Conservation (phyloP, 1,140 invertebrate species). For the Cyclina sinensis region DNA sequence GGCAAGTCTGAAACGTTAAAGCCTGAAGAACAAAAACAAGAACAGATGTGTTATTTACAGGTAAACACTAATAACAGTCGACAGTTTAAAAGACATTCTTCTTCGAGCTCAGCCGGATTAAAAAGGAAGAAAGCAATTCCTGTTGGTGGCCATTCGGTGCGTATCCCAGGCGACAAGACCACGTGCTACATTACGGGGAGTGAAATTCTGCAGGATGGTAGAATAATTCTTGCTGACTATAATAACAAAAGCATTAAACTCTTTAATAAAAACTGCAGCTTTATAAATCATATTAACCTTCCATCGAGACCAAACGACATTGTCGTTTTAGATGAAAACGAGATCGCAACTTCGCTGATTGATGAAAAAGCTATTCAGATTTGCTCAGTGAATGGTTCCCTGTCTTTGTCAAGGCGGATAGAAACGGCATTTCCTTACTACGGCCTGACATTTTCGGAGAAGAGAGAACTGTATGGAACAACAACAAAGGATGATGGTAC, state of each 20-base stretch:
- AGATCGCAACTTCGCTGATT: constrained; percentile 28
- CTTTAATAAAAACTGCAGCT: constrained; percentile 16
- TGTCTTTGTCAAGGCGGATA: constrained; percentile 1
- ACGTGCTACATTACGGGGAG: constrained; percentile 34
- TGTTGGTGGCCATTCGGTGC: constrained; percentile 37
- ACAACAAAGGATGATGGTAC: neutral
- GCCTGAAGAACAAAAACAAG: neutral
- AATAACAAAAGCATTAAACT: constrained; percentile 49
- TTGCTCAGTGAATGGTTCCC: neutral
- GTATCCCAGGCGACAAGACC: constrained; percentile 37
- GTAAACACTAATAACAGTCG: neutral
- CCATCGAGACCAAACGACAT: constrained; percentile 35
- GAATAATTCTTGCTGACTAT: constrained; percentile 34
- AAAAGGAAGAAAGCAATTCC: constrained; percentile 42
- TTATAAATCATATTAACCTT: neutral
- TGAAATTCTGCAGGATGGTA: constrained; percentile 22
- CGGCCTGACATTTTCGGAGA: neutral
- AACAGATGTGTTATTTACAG: neutral
- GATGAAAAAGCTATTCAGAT: constrained; percentile 39
- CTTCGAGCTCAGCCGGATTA: neutral
- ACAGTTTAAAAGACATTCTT: neutral
- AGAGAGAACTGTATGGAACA: neutral
- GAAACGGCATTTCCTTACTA: neutral
- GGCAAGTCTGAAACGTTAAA: neutral
- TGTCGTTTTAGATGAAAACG: neutral